These are phyloP conservation scores for Bombus confusus DNA, from an alignment of 1,140 invertebrate genomes.

Conservation along the genomic window DNA sequence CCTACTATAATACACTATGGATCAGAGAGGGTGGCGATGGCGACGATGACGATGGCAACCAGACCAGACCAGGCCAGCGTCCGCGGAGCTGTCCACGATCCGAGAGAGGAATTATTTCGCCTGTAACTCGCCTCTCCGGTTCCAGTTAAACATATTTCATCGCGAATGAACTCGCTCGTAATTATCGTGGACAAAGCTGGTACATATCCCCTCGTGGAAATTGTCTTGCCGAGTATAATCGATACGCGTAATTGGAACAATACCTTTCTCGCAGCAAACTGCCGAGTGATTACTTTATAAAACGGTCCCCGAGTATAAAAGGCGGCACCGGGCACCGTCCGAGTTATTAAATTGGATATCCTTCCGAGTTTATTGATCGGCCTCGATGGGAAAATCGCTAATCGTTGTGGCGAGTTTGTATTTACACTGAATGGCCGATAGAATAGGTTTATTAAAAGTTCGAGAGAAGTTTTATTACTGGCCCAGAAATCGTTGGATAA, in stretches of 20 bases:
- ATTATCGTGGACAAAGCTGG: slow-evolving; percentile 38
- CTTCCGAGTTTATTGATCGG: slow-evolving; percentile 22
- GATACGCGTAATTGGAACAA: slow-evolving; percentile 44
- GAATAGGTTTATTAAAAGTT: slow-evolving; percentile 45
- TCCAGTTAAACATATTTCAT: slow-evolving; percentile 40
- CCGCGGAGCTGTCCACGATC: neutral
- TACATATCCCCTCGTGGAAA: neutral
- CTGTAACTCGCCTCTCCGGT: neutral
- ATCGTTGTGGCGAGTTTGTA: slow-evolving; percentile 30
- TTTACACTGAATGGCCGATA: slow-evolving; percentile 31
- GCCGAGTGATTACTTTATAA: slow-evolving; percentile 35
- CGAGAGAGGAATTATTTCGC: slow-evolving; percentile 23
- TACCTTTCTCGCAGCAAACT: slow-evolving; percentile 17
- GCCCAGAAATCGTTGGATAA: slow-evolving; percentile 6
- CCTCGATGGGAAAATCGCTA: slow-evolving; percentile 5
- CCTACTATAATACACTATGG: neutral
- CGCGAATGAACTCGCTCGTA: slow-evolving; percentile 28
- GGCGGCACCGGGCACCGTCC: neutral
- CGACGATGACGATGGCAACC: neutral
- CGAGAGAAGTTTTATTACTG: slow-evolving; percentile 29
- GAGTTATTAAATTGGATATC: slow-evolving; percentile 42
- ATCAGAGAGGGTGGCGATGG: neutral
- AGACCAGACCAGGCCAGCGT: too few species aligned
- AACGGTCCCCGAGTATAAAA: slow-evolving; percentile 24
- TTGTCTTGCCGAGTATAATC: slow-evolving; percentile 39